Evolutionary conservation across 1,140 invertebrate genomes (phyloP).

Genomic region (Pinna nobilis): DNA sequence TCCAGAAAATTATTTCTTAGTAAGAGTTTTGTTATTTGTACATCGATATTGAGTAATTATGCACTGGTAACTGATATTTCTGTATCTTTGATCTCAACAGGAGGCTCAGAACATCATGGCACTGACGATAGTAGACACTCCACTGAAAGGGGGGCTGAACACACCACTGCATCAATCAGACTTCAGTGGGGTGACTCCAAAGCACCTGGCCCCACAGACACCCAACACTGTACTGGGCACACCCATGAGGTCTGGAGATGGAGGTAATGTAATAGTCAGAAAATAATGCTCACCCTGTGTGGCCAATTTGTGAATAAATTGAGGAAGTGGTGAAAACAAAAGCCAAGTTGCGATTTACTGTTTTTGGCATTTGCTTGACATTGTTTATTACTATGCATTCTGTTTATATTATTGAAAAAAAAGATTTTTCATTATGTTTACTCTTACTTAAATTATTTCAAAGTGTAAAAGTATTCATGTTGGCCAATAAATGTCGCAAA

Average conservation of each 20-base stretch:
- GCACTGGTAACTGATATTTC: background rate
- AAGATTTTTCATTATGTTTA: too few relatives aligned
- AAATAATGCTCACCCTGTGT: background rate
- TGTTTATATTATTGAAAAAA: too few relatives aligned
- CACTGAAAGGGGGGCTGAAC: constrained; percentile 95
- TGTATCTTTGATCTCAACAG: constrained; percentile 80
- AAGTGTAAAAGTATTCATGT: too few relatives aligned
- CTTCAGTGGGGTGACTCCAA: constrained; percentile 89
- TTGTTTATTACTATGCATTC: too few relatives aligned
- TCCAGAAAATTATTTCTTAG: too few relatives aligned
- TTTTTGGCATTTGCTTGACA: too few relatives aligned
- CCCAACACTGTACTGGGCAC: constrained; percentile 96
- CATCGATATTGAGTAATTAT: background rate
- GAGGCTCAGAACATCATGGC: constrained; percentile 99
- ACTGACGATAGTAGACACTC: constrained; percentile 96
- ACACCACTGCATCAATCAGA: constrained; percentile 93
- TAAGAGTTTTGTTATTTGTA: background rate
- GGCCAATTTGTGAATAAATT: background rate
- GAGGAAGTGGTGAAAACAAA: background rate
- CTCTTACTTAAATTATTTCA: too few relatives aligned
- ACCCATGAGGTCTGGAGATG: constrained; percentile 85
- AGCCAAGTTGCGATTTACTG: too few relatives aligned
- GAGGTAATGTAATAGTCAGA: background rate
- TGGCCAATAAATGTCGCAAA: too few relatives aligned
- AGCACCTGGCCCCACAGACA: constrained; percentile 84